These are phyloP conservation scores for Pantherophis alleghaniensis DNA, from an alignment of 2,797 vertebrate species.

Conservation along the genomic window DNA sequence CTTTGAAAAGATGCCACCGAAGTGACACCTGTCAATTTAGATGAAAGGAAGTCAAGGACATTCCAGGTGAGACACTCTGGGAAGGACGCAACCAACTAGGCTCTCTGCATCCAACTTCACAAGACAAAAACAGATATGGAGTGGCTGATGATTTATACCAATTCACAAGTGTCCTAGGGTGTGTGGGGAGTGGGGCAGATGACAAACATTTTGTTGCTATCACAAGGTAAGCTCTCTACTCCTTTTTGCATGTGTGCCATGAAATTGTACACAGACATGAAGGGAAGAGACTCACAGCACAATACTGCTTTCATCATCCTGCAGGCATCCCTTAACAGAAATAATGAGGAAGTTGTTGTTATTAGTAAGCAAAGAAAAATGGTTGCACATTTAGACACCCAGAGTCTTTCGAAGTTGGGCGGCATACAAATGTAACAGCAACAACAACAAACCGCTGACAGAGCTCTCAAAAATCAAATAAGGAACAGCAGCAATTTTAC, in stretches of 20 bases:
- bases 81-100: background rate
- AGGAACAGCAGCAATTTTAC: background rate
- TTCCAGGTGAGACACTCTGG: background rate
- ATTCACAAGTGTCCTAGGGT: background rate
- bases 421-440: background rate
- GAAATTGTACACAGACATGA: background rate
- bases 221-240: background rate
- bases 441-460: background rate
- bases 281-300: background rate
- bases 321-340: background rate
- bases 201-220: background rate
- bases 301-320: background rate
- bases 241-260: background rate
- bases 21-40: background rate
- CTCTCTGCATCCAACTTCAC: background rate
- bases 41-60: background rate
- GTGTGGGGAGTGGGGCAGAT: background rate
- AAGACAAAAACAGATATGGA: background rate
- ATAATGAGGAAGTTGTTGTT: background rate
- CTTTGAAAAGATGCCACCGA: background rate
- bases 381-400: background rate
- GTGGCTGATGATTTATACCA: background rate
- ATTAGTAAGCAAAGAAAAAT: background rate
- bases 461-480: background rate
- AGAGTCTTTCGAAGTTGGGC: background rate